These are phyloP conservation scores for Motacilla tschutschensis DNA, from an alignment of 2,113 vertebrate species.

Conservation along the genomic window DNA sequence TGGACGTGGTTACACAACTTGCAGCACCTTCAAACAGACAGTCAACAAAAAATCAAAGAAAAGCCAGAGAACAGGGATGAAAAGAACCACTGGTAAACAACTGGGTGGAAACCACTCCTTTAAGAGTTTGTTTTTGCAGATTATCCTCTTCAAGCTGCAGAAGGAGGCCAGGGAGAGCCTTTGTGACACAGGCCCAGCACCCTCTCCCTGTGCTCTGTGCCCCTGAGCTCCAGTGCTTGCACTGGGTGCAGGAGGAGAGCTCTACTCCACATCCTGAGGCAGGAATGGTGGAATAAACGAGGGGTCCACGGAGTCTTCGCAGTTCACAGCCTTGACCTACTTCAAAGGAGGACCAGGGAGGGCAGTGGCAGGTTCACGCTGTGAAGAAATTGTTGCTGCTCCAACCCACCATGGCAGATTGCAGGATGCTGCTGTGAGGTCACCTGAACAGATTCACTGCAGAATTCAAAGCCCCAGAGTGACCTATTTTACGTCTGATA, in stretches of 20 bases:
- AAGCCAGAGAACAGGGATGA: background rate
- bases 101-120: background rate
- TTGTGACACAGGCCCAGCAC: background rate
- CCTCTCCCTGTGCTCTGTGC: background rate
- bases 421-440: conserved; percentile 53
- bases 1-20: background rate
- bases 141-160: background rate
- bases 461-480: conserved; percentile 18
- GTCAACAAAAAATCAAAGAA: background rate
- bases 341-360: conserved; percentile 21
- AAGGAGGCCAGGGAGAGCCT: background rate
- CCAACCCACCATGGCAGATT: background rate
- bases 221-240: background rate
- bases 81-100: background rate
- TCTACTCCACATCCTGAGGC: background rate
- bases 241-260: background rate
- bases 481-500: conserved; percentile 39
- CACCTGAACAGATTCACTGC: conserved; percentile 21
- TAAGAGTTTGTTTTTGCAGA: background rate
- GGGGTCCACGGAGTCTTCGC: background rate
- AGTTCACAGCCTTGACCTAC: conserved; percentile 35
- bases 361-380: background rate
- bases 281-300: background rate
- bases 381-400: conserved; percentile 59
- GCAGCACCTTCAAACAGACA: background rate